These are phyloP conservation scores for Cyprinodon variegatus DNA, from an alignment of 2,113 vertebrate genomes.

Conservation along the genomic window DNA sequence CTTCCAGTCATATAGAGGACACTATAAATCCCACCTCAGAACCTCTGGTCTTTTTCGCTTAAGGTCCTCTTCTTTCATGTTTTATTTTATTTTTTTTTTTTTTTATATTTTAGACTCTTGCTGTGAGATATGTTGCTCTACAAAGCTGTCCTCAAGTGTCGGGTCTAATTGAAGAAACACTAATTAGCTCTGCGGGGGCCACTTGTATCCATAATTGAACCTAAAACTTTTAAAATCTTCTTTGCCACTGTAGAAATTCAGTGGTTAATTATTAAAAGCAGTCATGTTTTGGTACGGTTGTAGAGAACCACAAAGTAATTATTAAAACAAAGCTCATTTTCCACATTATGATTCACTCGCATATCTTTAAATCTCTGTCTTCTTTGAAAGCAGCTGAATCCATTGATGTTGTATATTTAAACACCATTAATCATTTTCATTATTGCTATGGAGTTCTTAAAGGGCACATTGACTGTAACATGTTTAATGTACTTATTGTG, in stretches of 20 bases:
- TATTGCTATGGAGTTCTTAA: too few species aligned
- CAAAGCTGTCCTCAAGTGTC: conserved; percentile 15
- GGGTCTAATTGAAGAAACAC: conserved; percentile 40
- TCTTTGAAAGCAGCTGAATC: too few species aligned
- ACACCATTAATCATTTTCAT: too few species aligned
- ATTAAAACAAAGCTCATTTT: neutral
- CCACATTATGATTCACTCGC: too few species aligned
- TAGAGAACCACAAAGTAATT: neutral
- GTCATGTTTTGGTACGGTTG: neutral
- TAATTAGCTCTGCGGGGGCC: conserved; percentile 45
- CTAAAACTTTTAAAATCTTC: conserved; percentile 31
- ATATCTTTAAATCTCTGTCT: too few species aligned
- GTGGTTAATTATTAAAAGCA: conserved; percentile 5
- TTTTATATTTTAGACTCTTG: neutral
- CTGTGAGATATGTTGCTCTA: conserved; percentile 4
- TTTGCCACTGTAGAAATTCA: conserved; percentile 10
- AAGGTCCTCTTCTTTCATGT: neutral
- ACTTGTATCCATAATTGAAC: conserved; percentile 9
- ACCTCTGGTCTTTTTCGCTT: neutral
- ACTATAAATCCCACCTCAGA: neutral
- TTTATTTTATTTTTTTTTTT: neutral
- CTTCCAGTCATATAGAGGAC: neutral
- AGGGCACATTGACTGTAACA: too few species aligned
- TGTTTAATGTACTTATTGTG: too few species aligned
- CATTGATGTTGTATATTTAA: too few species aligned